Evolutionary conservation across 2,797 vertebrate genomes (phyloP), one percentile per base, ranked within the genome.

Genomic region (Lithobates sylvaticus): DNA sequence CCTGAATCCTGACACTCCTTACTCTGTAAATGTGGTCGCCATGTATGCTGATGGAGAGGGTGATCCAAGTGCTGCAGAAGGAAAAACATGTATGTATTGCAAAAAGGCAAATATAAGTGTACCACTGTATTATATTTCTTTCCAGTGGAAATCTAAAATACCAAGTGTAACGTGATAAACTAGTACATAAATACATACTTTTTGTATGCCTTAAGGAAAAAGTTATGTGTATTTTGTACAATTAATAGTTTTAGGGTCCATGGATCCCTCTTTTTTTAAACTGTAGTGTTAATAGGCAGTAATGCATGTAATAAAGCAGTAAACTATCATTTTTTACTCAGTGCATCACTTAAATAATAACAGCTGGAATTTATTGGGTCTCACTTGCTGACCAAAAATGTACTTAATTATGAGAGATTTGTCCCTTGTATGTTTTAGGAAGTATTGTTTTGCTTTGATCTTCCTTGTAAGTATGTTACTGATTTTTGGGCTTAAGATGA

Each of bases 1-100:
- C 83, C 94, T 99, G 90, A 90, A 94, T 86, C 97, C 97, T 0
- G 98, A 99, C 85, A 98, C 97, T 0, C 93, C 94, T 3, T 99
- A 99, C 87, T 94, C 95, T 0, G 91, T 99, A 88, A 94, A 90
- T 3, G 95, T 99, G 4, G 32, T 94, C 1, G 95, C 98, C 8
- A 71, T 98, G 64, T 99, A 99, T 61, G 93, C 96, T 0, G 97
- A 99, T 32, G 97, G 96, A 76, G 95, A 96, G 78, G 97, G 96
- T 21, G 84, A 94, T 15, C 89, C 92, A 0, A 93, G 94, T 81
- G 90, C 91, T n/a, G 91, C 90, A 86, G 92, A 95, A 3, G 97
- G 97, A 86, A 97, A 94, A 93, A 99, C 98, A 93, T 68, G 98
- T 99, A 92, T 94, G 97, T 80, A 70, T 67, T 67, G 27, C 27